These are phyloP conservation scores for Enteromius treurensis DNA, from an alignment of 2,797 vertebrate genomes.

Conservation along the genomic window DNA sequence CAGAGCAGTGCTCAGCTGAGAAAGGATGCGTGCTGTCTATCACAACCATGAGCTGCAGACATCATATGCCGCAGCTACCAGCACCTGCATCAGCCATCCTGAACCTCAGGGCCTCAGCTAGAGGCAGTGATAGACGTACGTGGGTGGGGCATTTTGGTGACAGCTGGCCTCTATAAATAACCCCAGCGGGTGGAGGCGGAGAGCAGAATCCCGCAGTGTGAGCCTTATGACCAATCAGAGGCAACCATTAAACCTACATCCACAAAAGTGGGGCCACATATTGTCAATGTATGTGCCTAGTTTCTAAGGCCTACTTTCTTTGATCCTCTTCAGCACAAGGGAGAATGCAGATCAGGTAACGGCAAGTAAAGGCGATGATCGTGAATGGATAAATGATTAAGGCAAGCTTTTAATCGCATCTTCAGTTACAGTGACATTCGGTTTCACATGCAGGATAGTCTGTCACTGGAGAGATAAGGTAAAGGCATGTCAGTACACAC, in stretches of 20 bases:
- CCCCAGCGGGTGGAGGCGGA: not conserved
- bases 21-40: not conserved
- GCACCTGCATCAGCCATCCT: not conserved
- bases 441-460: slow-evolving; percentile 32
- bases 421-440: slow-evolving; percentile 34
- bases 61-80: not conserved
- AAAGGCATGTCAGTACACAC: not conserved
- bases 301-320: not conserved
- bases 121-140: slow-evolving; percentile 6
- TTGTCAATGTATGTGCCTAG: not conserved
- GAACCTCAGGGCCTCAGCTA: not conserved
- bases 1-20: not conserved
- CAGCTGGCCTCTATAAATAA: slow-evolving; percentile 63
- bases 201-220: not conserved
- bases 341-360: slow-evolving; percentile 36
- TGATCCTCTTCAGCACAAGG: not conserved
- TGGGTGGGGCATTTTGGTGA: slow-evolving; percentile 35
- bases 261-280: not conserved
- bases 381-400: slow-evolving; percentile 50
- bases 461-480: slow-evolving; percentile 39
- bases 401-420: slow-evolving; percentile 28
- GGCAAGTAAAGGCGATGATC: not conserved
- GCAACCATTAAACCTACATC: not conserved
- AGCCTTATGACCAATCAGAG: slow-evolving; percentile 18
- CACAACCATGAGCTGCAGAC: not conserved